Conservation (phyloP, 2,888 invertebrate genomes). For the Rhabditoides inermis region DNA sequence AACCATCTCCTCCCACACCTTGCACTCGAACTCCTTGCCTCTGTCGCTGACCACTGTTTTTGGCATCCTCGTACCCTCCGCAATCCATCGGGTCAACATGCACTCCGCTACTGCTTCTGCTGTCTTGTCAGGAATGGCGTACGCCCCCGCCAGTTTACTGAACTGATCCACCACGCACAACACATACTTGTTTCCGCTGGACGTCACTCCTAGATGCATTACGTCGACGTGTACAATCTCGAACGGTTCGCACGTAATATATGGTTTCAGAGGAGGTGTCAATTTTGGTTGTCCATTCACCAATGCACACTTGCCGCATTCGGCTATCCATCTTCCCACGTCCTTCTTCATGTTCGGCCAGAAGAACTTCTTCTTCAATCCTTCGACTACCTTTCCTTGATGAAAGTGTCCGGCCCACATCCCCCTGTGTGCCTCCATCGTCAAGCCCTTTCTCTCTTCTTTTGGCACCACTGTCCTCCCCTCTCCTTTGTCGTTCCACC, state of each 20-base stretch:
- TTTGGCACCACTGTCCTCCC: too few relatives aligned
- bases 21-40: constrained; percentile 13
- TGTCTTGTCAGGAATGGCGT: constrained; percentile 11
- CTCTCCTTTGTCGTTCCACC: too few relatives aligned
- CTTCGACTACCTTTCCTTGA: too few relatives aligned
- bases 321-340: too few relatives aligned
- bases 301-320: too few relatives aligned
- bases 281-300: too few relatives aligned
- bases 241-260: constrained; percentile 2
- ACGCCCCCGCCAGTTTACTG: constrained; percentile 6
- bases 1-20: constrained; percentile 2
- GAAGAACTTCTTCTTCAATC: too few relatives aligned
- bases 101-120: constrained; percentile 13
- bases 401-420: too few relatives aligned
- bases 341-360: too few relatives aligned
- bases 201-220: constrained; percentile 9
- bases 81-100: constrained; percentile 10
- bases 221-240: constrained; percentile 15
- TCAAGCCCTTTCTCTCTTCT: too few relatives aligned
- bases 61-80: constrained; percentile 11
- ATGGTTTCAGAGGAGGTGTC: constrained; percentile 9
- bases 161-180: constrained; percentile 17
- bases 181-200: constrained; percentile 9
- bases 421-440: too few relatives aligned
- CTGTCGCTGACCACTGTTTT: constrained; percentile 9